These are phyloP conservation scores for Eubasilissa regina DNA, from an alignment of 1,140 invertebrate species.

Conservation along the genomic window DNA sequence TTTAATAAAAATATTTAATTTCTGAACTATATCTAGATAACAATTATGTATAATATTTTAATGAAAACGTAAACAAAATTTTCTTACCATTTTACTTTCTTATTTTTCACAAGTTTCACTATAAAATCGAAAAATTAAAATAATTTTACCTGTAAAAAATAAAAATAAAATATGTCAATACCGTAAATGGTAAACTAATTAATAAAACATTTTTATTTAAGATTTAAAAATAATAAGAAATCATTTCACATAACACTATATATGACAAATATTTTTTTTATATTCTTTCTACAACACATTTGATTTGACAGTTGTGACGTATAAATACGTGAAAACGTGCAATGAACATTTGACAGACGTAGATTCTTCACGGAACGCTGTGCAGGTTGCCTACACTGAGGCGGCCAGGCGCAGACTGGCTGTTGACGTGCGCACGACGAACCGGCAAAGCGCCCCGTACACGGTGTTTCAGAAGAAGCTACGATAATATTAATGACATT, in stretches of 20 bases:
- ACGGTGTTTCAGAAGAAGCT: neutral
- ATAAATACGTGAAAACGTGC: neutral
- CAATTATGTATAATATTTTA: too few relatives aligned
- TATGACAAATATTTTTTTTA: neutral
- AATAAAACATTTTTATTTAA: neutral
- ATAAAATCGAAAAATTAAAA: too few relatives aligned
- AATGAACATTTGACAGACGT: neutral
- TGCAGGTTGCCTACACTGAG: slow-evolving; percentile 48
- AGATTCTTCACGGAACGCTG: neutral
- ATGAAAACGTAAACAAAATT: too few relatives aligned
- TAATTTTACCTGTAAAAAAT: neutral
- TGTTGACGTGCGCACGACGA: neutral
- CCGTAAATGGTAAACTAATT: neutral
- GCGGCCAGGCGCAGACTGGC: slow-evolving; percentile 15
- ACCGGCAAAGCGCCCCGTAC: neutral
- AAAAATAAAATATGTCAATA: neutral
- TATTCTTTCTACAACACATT: too few relatives aligned
- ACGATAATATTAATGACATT: too few relatives aligned
- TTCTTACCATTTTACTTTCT: neutral
- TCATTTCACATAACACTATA: neutral
- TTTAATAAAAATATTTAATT: too few relatives aligned
- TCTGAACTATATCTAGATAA: too few relatives aligned
- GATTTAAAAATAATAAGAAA: neutral
- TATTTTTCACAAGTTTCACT: neutral
- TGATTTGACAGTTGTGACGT: neutral